These are phyloP conservation scores for Phasianus colchicus DNA, from an alignment of 2,113 vertebrate species.

Conservation along the genomic window DNA sequence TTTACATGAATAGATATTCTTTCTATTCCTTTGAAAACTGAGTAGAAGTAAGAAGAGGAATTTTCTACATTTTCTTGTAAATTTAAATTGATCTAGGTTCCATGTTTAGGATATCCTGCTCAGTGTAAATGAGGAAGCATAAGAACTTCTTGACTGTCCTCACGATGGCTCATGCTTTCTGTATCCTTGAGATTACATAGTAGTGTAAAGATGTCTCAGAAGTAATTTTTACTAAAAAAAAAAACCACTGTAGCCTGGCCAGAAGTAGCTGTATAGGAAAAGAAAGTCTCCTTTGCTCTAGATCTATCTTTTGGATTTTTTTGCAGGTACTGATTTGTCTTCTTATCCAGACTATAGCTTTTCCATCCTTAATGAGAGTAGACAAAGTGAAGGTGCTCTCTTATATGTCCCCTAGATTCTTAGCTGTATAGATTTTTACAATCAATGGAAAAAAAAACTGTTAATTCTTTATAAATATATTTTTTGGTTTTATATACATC, in stretches of 20 bases:
- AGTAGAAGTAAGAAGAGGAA: neutral
- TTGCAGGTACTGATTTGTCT: neutral
- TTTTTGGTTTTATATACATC: conserved; percentile 21
- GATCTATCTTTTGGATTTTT: neutral
- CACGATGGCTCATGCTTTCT: neutral
- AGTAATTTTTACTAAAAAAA: neutral
- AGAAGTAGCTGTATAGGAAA: neutral
- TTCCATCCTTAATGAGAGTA: neutral
- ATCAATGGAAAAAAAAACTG: neutral
- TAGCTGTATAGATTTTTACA: neutral
- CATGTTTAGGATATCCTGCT: neutral
- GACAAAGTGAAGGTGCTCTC: neutral
- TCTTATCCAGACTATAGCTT: neutral
- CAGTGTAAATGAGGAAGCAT: neutral
- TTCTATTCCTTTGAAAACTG: neutral
- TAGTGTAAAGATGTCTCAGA: neutral
- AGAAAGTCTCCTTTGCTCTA: neutral
- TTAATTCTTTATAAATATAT: neutral
- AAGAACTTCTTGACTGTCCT: neutral
- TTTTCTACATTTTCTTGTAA: neutral
- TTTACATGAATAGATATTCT: neutral
- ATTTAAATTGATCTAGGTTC: neutral
- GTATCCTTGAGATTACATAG: neutral
- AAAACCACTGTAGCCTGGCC: neutral
- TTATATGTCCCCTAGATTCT: neutral